Evolutionary conservation across 2,113 vertebrate species (phyloP).

Genomic region (Bungarus multicinctus): DNA sequence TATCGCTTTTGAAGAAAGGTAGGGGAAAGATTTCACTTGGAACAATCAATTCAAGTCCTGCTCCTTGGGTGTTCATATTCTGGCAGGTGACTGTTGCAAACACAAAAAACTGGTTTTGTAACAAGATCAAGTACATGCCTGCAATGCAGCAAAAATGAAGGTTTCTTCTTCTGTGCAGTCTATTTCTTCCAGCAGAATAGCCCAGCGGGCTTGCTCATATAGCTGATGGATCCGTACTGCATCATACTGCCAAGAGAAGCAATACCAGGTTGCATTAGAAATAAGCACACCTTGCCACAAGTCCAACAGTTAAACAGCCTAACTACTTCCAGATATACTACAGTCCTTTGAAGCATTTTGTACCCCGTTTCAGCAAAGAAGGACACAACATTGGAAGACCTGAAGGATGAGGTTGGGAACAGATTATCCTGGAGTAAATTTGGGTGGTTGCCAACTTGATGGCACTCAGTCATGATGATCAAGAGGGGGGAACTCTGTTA

Average conservation of each 20-base stretch:
- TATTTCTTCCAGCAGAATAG: slow-evolving; percentile 91
- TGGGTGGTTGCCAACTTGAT: not conserved
- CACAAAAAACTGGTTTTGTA: slow-evolving; percentile 40
- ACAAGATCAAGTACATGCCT: slow-evolving; percentile 71
- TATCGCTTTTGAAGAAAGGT: not conserved
- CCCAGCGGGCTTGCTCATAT: slow-evolving; percentile 95
- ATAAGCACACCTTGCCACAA: not conserved
- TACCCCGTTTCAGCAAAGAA: not conserved
- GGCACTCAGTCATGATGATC: not conserved
- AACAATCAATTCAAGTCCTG: not conserved
- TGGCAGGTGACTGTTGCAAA: slow-evolving; percentile 38
- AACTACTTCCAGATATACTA: not conserved
- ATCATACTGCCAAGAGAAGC: slow-evolving; percentile 79
- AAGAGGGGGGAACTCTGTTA: not conserved
- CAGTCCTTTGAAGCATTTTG: not conserved
- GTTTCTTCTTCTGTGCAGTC: slow-evolving; percentile 98
- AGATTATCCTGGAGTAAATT: not conserved
- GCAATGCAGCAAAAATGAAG: slow-evolving; percentile 95
- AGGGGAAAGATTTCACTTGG: not conserved
- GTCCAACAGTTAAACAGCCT: not conserved
- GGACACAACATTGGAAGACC: not conserved
- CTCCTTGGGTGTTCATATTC: slow-evolving; percentile 45
- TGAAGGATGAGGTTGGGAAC: not conserved
- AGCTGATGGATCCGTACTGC: slow-evolving; percentile 93
- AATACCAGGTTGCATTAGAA: fast-evolving